Percentiles rank a stretch among this genome's conserved stretches.
Conservation (phyloP, 2,113 vertebrate genomes). For the Loxodonta africana region DNA sequence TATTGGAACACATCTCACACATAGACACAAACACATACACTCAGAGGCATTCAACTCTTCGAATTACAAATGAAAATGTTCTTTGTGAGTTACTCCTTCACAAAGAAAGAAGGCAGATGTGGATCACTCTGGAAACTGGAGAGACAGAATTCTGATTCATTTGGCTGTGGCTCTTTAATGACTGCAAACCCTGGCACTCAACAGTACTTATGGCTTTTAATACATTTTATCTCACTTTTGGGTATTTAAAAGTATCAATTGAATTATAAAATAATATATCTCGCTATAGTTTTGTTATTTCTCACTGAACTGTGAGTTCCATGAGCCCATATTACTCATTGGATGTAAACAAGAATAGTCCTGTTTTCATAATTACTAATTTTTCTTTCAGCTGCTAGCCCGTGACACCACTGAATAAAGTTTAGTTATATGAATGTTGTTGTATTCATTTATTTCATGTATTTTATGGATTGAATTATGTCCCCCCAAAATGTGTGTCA, state of each 20-base stretch:
- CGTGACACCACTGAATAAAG: neutral
- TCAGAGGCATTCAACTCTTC: neutral
- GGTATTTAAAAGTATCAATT: neutral
- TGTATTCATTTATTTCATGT: neutral
- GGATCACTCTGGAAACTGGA: neutral
- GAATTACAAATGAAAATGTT: neutral
- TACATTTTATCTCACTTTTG: neutral
- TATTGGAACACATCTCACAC: neutral
- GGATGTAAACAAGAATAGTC: neutral
- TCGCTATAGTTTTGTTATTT: neutral
- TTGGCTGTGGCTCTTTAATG: neutral
- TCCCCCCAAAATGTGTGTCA: no score
- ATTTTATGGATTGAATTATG: no score
- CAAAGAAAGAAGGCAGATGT: neutral
- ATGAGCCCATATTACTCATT: neutral
- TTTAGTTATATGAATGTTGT: conserved; percentile 6
- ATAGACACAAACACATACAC: neutral
- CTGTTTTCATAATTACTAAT: neutral
- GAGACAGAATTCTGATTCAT: neutral
- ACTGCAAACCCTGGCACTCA: neutral
- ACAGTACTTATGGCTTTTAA: neutral
- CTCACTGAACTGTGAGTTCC: neutral
- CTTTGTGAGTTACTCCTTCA: neutral
- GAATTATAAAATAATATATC: neutral
- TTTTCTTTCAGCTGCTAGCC: neutral